Evolutionary conservation across 2,888 invertebrate genomes (phyloP).

Genomic region (Habroteleia sp.): DNA sequence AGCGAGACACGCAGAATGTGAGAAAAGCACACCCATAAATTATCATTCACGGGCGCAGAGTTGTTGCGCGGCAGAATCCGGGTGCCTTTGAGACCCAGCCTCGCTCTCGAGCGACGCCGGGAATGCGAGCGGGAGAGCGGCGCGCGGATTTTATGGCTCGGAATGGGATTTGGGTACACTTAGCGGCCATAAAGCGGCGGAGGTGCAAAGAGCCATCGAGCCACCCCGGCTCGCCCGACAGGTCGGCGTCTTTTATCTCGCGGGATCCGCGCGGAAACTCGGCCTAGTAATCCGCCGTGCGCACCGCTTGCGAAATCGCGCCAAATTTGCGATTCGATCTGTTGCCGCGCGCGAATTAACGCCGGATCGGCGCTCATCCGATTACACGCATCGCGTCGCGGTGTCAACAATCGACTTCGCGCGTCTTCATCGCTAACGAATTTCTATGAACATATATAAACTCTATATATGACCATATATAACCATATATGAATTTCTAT

Average conservation of each 20-base stretch:
- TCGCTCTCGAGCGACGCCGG: constrained; percentile 9
- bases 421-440: too few species aligned
- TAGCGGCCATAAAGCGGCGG: constrained; percentile 77
- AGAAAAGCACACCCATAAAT: constrained; percentile 43
- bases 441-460: too few species aligned
- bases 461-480: too few species aligned
- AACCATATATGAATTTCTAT: too few species aligned
- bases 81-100: constrained; percentile 34
- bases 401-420: too few species aligned
- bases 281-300: constrained; percentile 42
- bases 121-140: constrained; percentile 37
- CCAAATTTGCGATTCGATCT: constrained; percentile 25
- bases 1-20: constrained; percentile 25
- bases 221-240: constrained; percentile 68
- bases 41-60: constrained; percentile 26
- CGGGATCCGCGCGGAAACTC: constrained; percentile 58
- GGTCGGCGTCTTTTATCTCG: constrained; percentile 73
- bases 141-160: constrained; percentile 72
- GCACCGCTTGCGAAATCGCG: not conserved
- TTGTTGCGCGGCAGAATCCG: constrained; percentile 29
- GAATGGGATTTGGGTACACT: constrained; percentile 78
- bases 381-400: constrained; percentile 6
- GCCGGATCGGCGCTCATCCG: constrained; percentile 22
- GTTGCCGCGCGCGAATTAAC: constrained; percentile 17
- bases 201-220: constrained; percentile 76